phyloP scores from a whole-genome alignment of 2,113 vertebrate genomes.

The Herpailurus yagouaroundi region DNA sequence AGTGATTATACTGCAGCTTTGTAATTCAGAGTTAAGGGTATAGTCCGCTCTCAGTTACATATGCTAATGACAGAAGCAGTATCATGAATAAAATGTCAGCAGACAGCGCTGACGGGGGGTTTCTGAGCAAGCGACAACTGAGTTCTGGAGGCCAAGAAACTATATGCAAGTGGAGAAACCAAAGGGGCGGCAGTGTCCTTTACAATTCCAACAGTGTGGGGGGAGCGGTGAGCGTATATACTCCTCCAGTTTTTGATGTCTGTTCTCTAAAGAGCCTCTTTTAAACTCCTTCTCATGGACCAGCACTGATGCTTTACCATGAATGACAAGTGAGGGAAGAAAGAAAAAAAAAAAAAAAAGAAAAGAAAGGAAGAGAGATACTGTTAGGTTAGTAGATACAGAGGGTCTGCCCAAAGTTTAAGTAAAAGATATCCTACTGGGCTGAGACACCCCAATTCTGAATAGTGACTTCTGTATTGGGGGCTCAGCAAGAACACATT shows the following conservation, averaged over 20 bases:
- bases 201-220: background rate
- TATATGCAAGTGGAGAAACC: background rate
- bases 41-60: background rate
- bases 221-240: background rate
- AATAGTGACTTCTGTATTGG: background rate
- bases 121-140: background rate
- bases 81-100: background rate
- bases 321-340: background rate
- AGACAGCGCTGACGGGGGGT: background rate
- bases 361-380: background rate
- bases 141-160: background rate
- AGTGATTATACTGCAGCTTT: background rate
- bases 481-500: background rate
- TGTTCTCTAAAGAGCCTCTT: slow-evolving; percentile 5
- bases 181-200: background rate
- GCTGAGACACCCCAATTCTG: background rate
- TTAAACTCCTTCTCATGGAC: background rate
- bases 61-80: background rate
- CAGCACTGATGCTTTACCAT: background rate
- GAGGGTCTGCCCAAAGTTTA: background rate
- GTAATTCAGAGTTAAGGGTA: background rate
- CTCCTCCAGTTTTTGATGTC: background rate
- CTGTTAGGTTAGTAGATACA: background rate
- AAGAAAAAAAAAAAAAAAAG: background rate
- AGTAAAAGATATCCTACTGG: background rate